Base-by-base conservation (phyloP, 1,140 invertebrate species). In the Brevipalpus yothersi region DNA sequence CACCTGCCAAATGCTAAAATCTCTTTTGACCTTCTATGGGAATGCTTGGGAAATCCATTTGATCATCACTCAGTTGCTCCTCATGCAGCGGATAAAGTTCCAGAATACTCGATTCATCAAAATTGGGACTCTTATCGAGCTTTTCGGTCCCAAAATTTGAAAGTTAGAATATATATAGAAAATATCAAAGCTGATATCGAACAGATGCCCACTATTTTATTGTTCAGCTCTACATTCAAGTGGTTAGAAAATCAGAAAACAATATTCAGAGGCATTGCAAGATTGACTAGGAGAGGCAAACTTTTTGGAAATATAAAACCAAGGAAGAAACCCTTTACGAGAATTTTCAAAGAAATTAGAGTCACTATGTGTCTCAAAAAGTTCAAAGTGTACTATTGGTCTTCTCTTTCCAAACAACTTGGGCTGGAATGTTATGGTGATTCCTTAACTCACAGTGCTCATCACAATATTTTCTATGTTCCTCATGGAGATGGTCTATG, bases 11-110 rank as follows among this genome's bases (percentile, higher is more conserved):
- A 85, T 67, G 74, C 97, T 7, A 83, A 83, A 65, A 68, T 17
- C 62, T 73, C 72, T 15, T 79, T 92, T 9, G 86, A 89, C 68
- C 72, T 97, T 53, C 79, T 82, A 59, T 97, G 93, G 93, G 74
- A 82, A 53, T 94, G 90, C 69, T 71, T 90, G 15, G 91, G 83
- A 10, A 86, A 95, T 74, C 82, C 89, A 0, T 83, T 90, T 67
- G 93, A 97, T 73, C 93, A 98, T 75, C 87, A 93, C 71, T 78
- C 82, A n/a, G 87, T 95, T 1, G 84, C 90, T 71, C 88, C 91
- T 0, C 96, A 91, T 75, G 92, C 93, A 11, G 91, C 91, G 0
- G 86, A 96, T 65, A 87, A 93, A 72, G 74, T 97, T 31, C 93
- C 93, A 0, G 92, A 97, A 70, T 97, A 94, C 72, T 94, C 91